phyloP scores from a whole-genome alignment of 2,113 vertebrate species.

The Neogale vison region DNA sequence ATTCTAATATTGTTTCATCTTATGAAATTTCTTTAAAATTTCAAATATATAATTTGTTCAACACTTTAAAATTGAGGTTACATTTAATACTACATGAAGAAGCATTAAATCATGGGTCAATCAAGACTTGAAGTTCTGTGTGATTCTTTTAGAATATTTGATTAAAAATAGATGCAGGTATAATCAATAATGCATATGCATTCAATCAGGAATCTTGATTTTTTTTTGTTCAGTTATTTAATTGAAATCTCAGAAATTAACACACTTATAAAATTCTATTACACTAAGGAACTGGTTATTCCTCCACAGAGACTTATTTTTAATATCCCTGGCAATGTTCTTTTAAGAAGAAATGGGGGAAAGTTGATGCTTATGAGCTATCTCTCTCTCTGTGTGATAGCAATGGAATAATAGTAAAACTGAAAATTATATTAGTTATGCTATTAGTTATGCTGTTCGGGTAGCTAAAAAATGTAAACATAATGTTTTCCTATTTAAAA shows the following conservation, averaged over 20 bases:
- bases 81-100: conserved; percentile 35
- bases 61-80: conserved; percentile 56
- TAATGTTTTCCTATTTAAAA: not conserved
- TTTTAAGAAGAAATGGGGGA: not conserved
- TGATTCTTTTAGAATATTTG: conserved; percentile 63
- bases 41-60: conserved; percentile 53
- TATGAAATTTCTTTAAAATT: conserved; percentile 27
- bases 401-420: not conserved
- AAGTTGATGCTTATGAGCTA: not conserved
- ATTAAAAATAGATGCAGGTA: conserved; percentile 66
- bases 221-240: conserved; percentile 65
- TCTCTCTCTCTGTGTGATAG: not conserved
- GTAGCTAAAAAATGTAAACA: not conserved
- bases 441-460: not conserved
- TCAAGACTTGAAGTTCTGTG: conserved; percentile 56
- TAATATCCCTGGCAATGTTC: not conserved
- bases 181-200: conserved; percentile 70
- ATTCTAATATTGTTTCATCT: no score
- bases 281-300: not conserved
- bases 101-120: conserved; percentile 67
- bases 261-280: not conserved
- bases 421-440: not conserved
- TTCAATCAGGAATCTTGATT: conserved; percentile 61
- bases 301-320: not conserved
- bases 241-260: conserved; percentile 49